These are phyloP conservation scores for Muschampia plurimacula DNA, from an alignment of 2,888 invertebrate species.

Conservation along the genomic window DNA sequence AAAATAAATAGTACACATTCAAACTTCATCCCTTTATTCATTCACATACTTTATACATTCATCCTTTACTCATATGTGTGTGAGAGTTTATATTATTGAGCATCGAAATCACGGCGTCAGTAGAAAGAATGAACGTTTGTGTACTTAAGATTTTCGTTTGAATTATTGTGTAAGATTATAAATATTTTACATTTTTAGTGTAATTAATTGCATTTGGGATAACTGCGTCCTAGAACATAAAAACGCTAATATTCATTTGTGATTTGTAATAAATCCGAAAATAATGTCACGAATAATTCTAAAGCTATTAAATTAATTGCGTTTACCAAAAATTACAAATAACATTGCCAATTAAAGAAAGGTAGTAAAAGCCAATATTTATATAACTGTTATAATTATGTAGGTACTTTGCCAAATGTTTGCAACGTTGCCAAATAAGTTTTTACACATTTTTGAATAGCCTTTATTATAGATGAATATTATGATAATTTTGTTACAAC, in stretches of 20 bases:
- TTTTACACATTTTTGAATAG: conserved; percentile 37
- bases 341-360: neutral
- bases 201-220: neutral
- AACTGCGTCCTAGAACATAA: neutral
- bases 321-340: neutral
- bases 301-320: neutral
- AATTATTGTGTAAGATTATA: neutral
- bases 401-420: conserved; percentile 29
- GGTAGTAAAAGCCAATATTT: conserved; percentile 11
- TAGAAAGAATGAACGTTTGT: conserved; percentile 30
- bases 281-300: neutral
- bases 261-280: neutral
- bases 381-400: conserved; percentile 9
- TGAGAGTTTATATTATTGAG: conserved; percentile 39
- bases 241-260: neutral
- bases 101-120: conserved; percentile 45
- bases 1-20: conserved; percentile 22
- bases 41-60: too few relatives aligned
- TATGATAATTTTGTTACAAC: conserved; percentile 27
- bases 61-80: conserved; percentile 49
- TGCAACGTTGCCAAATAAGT: conserved; percentile 32
- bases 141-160: neutral
- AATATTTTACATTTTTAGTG: neutral
- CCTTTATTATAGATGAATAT: conserved; percentile 31
- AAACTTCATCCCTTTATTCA: conserved; percentile 42